Evolutionary conservation across 2,888 invertebrate genomes (phyloP).

Genomic region (Leptopilina drosophilae): DNA sequence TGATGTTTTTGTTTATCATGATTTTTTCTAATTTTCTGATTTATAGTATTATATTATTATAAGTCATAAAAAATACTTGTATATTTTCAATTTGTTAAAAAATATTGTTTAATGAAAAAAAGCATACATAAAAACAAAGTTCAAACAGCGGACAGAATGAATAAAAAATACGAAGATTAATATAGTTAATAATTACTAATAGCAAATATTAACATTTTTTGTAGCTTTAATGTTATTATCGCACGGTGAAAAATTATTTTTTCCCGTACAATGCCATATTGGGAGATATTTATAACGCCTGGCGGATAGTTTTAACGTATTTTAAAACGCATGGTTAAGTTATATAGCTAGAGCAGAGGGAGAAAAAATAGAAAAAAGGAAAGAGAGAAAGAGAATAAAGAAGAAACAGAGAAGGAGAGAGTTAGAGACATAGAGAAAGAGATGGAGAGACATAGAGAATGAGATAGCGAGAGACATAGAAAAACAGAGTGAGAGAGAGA

Average conservation of each 20-base stretch:
- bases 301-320: conserved; percentile 17
- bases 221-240: too few species aligned
- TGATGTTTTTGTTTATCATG: too few species aligned
- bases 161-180: too few species aligned
- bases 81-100: too few species aligned
- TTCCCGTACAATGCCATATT: background rate
- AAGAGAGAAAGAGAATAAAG: conserved; percentile 30
- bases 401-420: conserved; percentile 9
- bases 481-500: conserved; percentile 26
- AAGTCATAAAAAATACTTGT: too few species aligned
- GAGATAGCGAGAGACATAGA: conserved; percentile 33
- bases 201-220: too few species aligned
- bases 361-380: background rate
- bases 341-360: conserved; percentile 44
- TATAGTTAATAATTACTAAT: too few species aligned
- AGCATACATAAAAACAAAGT: too few species aligned
- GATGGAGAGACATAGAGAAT: conserved; percentile 45
- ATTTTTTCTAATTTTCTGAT: too few species aligned
- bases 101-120: too few species aligned
- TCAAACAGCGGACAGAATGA: too few species aligned
- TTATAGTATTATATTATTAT: too few species aligned
- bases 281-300: conserved; percentile 7
- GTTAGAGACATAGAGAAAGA: conserved; percentile 24
- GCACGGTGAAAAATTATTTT: background rate
- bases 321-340: conserved; percentile 48